Evolutionary conservation across 2,113 vertebrate genomes (phyloP).

Genomic region (Cyprinodon brontotheroides): DNA sequence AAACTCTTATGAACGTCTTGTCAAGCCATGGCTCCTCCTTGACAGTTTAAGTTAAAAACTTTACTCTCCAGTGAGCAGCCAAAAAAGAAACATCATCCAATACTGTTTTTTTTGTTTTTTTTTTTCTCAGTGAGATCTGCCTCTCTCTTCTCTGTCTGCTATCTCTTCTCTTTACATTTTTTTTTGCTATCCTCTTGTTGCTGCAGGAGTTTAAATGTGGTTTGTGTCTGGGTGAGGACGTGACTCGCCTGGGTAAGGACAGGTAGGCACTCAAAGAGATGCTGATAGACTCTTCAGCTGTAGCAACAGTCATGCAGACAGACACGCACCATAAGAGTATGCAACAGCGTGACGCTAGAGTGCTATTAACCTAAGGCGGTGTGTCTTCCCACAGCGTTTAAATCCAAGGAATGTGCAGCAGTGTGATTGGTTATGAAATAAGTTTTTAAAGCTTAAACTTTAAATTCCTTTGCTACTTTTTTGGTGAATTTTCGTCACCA

Average conservation of each 20-base stretch:
- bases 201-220: slow-evolving; percentile 46
- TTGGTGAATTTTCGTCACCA: too few relatives aligned
- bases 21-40: slow-evolving; percentile 25
- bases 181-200: slow-evolving; percentile 18
- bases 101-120: background rate
- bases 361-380: too few relatives aligned
- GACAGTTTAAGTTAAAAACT: slow-evolving; percentile 46
- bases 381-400: too few relatives aligned
- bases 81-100: slow-evolving; percentile 23
- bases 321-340: background rate
- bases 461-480: too few relatives aligned
- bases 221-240: slow-evolving; percentile 56
- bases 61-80: slow-evolving; percentile 38
- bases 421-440: too few relatives aligned
- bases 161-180: background rate
- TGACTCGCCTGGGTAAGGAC: slow-evolving; percentile 59
- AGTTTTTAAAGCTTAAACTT: too few relatives aligned
- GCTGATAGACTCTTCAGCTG: slow-evolving; percentile 36
- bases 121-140: slow-evolving; percentile 7
- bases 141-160: slow-evolving; percentile 4
- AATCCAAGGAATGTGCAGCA: too few relatives aligned
- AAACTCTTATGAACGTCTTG: slow-evolving; percentile 36
- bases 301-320: background rate
- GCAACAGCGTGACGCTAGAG: too few relatives aligned
- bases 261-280: slow-evolving; percentile 49